Conservation (phyloP, 2,888 invertebrate genomes). For the Notodonta ziczac region DNA sequence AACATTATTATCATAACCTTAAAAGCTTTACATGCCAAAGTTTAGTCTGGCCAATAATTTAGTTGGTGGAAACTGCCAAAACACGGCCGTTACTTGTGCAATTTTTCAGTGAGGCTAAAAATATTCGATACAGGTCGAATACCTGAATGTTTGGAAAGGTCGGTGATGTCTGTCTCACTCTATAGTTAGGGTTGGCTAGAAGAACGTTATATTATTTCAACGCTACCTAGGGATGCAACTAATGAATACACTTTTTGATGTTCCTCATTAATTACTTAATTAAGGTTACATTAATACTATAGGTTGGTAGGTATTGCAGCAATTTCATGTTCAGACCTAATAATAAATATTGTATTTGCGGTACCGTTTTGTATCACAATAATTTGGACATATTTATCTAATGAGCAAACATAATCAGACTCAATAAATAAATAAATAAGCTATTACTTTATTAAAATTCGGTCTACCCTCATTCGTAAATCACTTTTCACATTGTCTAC, state of each 20-base stretch:
- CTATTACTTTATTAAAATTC: too few relatives aligned
- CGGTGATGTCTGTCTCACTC: conserved; percentile 15
- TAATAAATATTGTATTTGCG: too few relatives aligned
- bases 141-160: conserved; percentile 17
- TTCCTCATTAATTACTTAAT: too few relatives aligned
- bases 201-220: neutral
- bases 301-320: too few relatives aligned
- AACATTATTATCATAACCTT: conserved; percentile 15
- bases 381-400: too few relatives aligned
- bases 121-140: conserved; percentile 20
- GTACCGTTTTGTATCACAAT: too few relatives aligned
- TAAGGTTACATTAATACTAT: too few relatives aligned
- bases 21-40: conserved; percentile 7
- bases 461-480: neutral
- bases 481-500: neutral
- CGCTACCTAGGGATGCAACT: too few relatives aligned
- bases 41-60: conserved; percentile 20
- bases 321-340: too few relatives aligned
- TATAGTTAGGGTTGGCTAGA: conserved; percentile 5
- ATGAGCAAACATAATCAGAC: too few relatives aligned
- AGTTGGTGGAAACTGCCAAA: conserved; percentile 9
- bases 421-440: neutral
- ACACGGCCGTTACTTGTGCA: conserved; percentile 5
- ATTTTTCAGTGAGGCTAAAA: conserved; percentile 15
- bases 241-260: too few relatives aligned